Base-by-base conservation (phyloP, 2,797 vertebrate species). In the Leptodactylus fallax region DNA sequence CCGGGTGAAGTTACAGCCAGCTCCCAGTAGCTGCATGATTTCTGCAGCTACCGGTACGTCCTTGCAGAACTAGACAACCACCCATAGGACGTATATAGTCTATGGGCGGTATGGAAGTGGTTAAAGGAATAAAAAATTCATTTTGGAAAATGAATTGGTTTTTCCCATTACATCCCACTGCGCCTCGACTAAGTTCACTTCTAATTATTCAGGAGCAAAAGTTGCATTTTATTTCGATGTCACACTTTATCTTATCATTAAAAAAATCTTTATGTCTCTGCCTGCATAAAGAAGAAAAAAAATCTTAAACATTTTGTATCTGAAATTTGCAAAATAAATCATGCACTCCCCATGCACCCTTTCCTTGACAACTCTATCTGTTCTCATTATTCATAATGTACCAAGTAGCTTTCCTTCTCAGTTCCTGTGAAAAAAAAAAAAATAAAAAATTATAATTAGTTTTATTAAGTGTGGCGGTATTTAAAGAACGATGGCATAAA, bases 301-400 rank as follows among this genome's bases (percentile, higher is more conserved):
- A 77, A 85, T 72, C 23, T 23, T 27, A 77, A 58, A 72, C 56
- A 61, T 60, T 77, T 85, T 63, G 56, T 55, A 77, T 60, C 47
- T 76, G 23, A 60, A 76, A 76, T 85, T 77, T 77, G 47, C 21
- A 23, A 25, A 76, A 85, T 76, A 76, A 85, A 85, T 76, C 56
- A 76, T 85, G 3, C 1, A 0, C 71, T 61, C 53, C 55, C 56
- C 56, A 63, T 63, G 71, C 56, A 47, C 21, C 83, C 71, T 5
- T 61, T 63, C 13, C 55, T n/a, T 85, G 83, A 76, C 82, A 84
- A 74, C 56, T 76, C n/a, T 72, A 76, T 76, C 71, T 61, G 69
- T 25, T 49, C 71, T 63, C 83, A 85, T 85, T 85, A 76, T 51
- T 85, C 71, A 77, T 63, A 76, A 77, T 85, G 56, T 77, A 76